Evolutionary conservation across 2,113 vertebrate genomes (phyloP).

Genomic region (Myotis lucifugus): DNA sequence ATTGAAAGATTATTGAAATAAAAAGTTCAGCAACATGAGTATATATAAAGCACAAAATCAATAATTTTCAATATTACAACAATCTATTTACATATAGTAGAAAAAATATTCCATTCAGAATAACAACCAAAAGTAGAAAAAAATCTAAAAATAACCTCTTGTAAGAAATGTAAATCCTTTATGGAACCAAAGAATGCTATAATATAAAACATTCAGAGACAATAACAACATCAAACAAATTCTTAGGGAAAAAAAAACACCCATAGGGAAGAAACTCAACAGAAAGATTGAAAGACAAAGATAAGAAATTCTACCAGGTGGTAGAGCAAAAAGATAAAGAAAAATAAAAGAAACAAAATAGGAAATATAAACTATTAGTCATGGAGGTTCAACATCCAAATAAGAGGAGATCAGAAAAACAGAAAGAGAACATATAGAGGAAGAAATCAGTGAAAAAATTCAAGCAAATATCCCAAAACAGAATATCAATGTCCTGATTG

Average conservation of each 20-base stretch:
- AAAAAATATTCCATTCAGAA: background rate
- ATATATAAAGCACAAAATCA: background rate
- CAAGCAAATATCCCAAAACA: background rate
- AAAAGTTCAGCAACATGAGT: background rate
- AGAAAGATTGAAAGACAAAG: background rate
- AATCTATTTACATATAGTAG: background rate
- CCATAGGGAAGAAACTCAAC: background rate
- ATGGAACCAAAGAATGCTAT: background rate
- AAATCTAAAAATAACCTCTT: background rate
- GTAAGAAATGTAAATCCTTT: background rate
- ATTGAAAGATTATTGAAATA: background rate
- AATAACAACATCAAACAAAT: background rate
- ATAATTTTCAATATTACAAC: background rate
- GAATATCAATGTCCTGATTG: background rate
- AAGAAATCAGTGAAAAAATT: background rate
- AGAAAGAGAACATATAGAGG: background rate
- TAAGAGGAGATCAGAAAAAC: background rate
- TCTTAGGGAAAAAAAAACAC: conserved; percentile 14
- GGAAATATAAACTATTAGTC: background rate
- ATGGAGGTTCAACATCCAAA: background rate
- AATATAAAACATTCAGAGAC: background rate
- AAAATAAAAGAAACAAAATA: background rate
- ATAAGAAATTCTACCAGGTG: conserved; percentile 3
- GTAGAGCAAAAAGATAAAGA: background rate
- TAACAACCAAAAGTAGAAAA: background rate